These are phyloP conservation scores for Drosophila burlai DNA, from an alignment of 1,140 invertebrate genomes.

Conservation along the genomic window DNA sequence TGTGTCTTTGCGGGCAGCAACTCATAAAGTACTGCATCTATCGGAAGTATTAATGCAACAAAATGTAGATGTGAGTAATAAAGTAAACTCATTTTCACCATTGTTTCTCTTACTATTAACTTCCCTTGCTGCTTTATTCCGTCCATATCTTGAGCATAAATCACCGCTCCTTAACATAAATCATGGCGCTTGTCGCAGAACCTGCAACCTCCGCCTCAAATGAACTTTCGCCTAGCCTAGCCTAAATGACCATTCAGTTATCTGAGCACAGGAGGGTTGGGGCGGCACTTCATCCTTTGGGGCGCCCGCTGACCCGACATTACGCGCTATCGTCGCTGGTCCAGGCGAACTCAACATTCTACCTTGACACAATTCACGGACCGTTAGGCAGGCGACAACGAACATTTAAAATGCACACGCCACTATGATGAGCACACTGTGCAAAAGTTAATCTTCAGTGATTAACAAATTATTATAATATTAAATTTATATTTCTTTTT, in stretches of 20 bases:
- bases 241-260: constrained; percentile 54
- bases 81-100: not conserved
- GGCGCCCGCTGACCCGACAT: constrained; percentile 39
- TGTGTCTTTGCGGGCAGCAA: no score
- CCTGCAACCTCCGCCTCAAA: constrained; percentile 20
- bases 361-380: constrained; percentile 78
- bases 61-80: not conserved
- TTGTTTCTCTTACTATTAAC: not conserved
- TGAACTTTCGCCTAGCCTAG: constrained; percentile 35
- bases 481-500: not conserved
- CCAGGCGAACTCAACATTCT: constrained; percentile 35
- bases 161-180: constrained; percentile 19
- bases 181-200: constrained; percentile 7
- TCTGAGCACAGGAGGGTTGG: constrained; percentile 7
- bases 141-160: constrained; percentile 8
- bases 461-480: no score
- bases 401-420: constrained; percentile 72
- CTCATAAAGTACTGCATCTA: no score
- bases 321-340: constrained; percentile 43
- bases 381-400: constrained; percentile 69
- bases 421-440: constrained; percentile 36
- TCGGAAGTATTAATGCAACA: not conserved
- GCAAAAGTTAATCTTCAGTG: not conserved
- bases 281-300: constrained; percentile 26
- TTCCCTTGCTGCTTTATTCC: not conserved